Evolutionary conservation across 92 coral and sea anemone genomes (phyloP), one percentile per base, ranked within the genome.

Genomic region (Bergia puertoricense): DNA sequence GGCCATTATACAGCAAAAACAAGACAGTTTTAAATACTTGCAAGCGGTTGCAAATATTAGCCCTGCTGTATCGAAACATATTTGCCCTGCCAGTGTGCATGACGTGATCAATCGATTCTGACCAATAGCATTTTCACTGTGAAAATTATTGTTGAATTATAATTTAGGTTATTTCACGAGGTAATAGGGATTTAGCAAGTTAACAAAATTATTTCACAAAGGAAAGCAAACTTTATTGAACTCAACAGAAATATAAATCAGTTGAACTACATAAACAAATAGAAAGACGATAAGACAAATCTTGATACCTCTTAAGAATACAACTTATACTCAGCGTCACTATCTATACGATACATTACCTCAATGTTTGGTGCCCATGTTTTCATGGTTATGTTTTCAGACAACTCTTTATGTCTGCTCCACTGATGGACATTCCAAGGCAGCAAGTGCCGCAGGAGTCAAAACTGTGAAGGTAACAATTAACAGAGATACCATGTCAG

Each of bases 361-460:
- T 62, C 23, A n/a, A 18, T 67, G 22, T 67, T 36, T 23, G 71
- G 71, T 16, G 66, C 50, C 37, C 72, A 81, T 16, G 2, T 56
- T 57, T 57, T 37, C 10, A 41, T 8, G 50, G 20, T 65, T 82
- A 1, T 39, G n/a, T 41, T 71, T 40, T 22, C 73, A 94, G 96
- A 84, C 92, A 15, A 92, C 96, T 20, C 78, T 90, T 22, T 90
- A 77, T 76, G 75, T 92, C 62, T 86, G 76, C 85, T 77, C 91
- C 54, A 90, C 89, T 81, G 96, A 92, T 4, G 86, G 76, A 85
- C 93, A 92, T 51, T 91, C 76, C 51, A 91, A 92, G 79, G 93
- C 94, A 23, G 94, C 94, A 0, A 56, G 10, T 69, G 81, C 91
- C 5, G 93, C 91, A 65, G 96, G 96, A 82, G 89, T 94, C 71